Base-by-base conservation (phyloP, 2,797 vertebrate genomes). In the Microhierax caerulescens region DNA sequence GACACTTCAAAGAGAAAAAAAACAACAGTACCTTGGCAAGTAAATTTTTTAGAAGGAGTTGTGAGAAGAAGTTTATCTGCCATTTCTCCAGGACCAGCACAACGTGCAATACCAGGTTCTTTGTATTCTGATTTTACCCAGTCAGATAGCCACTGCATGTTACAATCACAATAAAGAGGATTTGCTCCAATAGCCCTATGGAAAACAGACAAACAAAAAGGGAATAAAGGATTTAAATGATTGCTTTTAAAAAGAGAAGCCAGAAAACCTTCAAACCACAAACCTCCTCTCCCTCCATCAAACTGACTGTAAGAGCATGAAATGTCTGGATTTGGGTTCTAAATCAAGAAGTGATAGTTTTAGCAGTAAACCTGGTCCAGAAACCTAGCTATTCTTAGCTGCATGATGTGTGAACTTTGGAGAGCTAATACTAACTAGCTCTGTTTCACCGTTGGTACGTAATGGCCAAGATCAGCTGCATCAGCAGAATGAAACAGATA, bases 91-190 rank as follows among this genome's bases (percentile, higher is more conserved):
- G 99, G 99, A 47, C 99, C 99, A 7, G 99, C 97, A 47, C 99
- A 99, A 48, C 99, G 99, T 56, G 99, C 99, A 37, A 99, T 99
- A 78, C 99, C 99, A 2, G 99, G 99, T 88, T 99, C 99, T 96
- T 99, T 99, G 97, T 99, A 99, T 74, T 99, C 99, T 2, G 99
- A 99, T 97, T 99, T 99, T 51, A 99, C 99, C 99, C 99, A 99
- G 92, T 99, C 99, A 15, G 99, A 99, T 9, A 99, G 97, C 99
- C 99, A 99, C 97, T 99, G 99, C 99, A 99, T 99, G 97, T 99
- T 98, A 97, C 99, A 99, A 97, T 99, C 99, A 95, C 99, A 99
- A 96, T 99, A 98, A 92, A 99, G 98, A 76, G 99, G 99, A 97
- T 99, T 99, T 92, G 99, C 99, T 50, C 99, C 99, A 88, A 99